A percentile compares a stretch with the other conserved stretches of the same genome.
Evolutionary conservation across 2,113 vertebrate species (phyloP).

Genomic region (Polypterus senegalus): DNA sequence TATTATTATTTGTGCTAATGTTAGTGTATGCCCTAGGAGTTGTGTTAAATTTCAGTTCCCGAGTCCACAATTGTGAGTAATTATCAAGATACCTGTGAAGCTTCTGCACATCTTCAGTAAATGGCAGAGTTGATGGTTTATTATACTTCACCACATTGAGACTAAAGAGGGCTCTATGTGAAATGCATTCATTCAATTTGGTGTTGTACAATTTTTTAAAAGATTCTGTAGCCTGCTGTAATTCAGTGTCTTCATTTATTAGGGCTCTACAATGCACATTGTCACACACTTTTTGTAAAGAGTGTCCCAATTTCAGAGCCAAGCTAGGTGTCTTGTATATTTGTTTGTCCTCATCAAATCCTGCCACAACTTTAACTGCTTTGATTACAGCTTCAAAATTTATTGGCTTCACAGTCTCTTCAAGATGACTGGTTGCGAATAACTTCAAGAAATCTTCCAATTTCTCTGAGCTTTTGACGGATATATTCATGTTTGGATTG

Average conservation of each 20-base stretch:
- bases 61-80: not conserved
- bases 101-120: slow-evolving; percentile 26
- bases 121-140: slow-evolving; percentile 10
- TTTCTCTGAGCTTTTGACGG: slow-evolving; percentile 14
- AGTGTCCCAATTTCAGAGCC: not conserved
- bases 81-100: slow-evolving; percentile 16
- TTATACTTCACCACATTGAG: not conserved
- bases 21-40: slow-evolving; percentile 13
- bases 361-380: slow-evolving; percentile 10
- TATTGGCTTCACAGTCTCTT: slow-evolving; percentile 22
- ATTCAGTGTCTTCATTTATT: slow-evolving; percentile 12
- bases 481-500: slow-evolving; percentile 17
- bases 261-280: slow-evolving; percentile 21
- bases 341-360: not conserved
- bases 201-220: slow-evolving; percentile 22
- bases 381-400: slow-evolving; percentile 23
- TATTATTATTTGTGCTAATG: slow-evolving; percentile 9
- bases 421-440: slow-evolving; percentile 13
- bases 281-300: slow-evolving; percentile 13
- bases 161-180: not conserved
- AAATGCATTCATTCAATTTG: slow-evolving; percentile 8
- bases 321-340: not conserved
- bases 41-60: not conserved
- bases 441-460: slow-evolving; percentile 14
- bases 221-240: not conserved